Evolutionary conservation across 2,113 vertebrate species (phyloP).

Genomic region (Paralichthys olivaceus): DNA sequence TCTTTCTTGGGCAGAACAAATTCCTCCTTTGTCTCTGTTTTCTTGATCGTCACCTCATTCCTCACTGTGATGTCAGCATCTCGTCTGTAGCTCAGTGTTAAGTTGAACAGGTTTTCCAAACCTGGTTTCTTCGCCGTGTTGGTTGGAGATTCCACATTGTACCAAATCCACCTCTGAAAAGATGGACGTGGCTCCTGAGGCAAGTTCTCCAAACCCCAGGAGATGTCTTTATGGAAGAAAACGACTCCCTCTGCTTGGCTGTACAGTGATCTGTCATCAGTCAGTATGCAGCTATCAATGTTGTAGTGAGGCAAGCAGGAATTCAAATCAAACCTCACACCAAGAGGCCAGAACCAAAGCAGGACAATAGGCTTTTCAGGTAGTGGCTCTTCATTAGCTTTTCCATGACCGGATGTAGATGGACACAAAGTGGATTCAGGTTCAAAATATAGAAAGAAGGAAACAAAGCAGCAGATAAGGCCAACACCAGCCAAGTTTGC

Average conservation of each 20-base stretch:
- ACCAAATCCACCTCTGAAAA: constrained; percentile 93
- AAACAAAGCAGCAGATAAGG: not conserved
- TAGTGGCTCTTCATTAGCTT: constrained; percentile 13
- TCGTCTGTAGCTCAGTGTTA: constrained; percentile 88
- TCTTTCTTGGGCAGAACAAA: constrained; percentile 88
- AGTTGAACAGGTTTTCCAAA: constrained; percentile 87
- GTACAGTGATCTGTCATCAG: constrained; percentile 85
- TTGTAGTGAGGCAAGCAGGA: constrained; percentile 85
- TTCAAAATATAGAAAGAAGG: constrained; percentile 7
- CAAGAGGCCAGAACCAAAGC: constrained; percentile 90
- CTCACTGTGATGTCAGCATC: constrained; percentile 89
- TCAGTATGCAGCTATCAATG: constrained; percentile 87
- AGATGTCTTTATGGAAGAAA: constrained; percentile 85
- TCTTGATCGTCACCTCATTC: constrained; percentile 84
- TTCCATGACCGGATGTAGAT: too few relatives aligned
- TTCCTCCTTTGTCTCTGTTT: constrained; percentile 77
- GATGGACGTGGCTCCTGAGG: constrained; percentile 83
- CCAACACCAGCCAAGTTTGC: not conserved
- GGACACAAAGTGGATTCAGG: not conserved
- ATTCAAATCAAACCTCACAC: constrained; percentile 85
- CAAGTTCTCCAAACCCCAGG: constrained; percentile 83
- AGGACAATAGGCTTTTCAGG: constrained; percentile 83
- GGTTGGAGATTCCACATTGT: constrained; percentile 88
- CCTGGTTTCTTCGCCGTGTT: constrained; percentile 83
- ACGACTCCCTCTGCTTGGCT: constrained; percentile 84